Evolutionary conservation across 2,888 invertebrate species (phyloP), one percentile per base, ranked within the genome.

Genomic region (Balanococcus diminutus): DNA sequence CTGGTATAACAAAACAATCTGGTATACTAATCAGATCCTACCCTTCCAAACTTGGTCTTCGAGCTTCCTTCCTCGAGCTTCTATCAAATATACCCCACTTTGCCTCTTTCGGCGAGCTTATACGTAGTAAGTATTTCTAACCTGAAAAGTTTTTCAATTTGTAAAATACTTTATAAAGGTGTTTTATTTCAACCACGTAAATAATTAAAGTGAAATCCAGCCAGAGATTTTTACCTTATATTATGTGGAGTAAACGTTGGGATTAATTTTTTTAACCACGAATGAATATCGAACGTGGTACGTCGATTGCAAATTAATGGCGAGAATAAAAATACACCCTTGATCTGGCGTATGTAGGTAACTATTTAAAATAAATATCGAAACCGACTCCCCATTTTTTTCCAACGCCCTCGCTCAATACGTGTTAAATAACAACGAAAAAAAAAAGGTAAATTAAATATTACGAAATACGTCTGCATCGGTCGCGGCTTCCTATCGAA

Each of bases 111-210:
- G 3, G 36, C 8, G 36, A 36, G 3, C 8, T n/a, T 46, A 61
- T 56, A 22, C 8, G 22, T 61, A 25, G n/a, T n/a, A n/a, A n/a
- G n/a, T n/a, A n/a, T n/a, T 61, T 61, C 25, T 11, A 61, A 25
- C 22, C 11, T 25, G 61, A 32, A 72, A 72, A 72, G 72, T 72
- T 72, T 72, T 72, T 32, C 72, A 72, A 72, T 72, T 72, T 72
- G 32, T 72, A 25, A 72, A 72, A 11, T n/a, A 32, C 72, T 31
- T 31, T 46, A 46, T 46, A n/a, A 31, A 72, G 32, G 25, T 32
- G 19, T 72, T 72, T 72, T 31, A 72, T 72, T 72, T 72, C n/a
- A 72, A 31, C 31, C 72, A 72, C 72, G 72, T 72, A 72, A 72
- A 72, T 72, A 72, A 72, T 72, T 72, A 72, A 32, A 61, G 61